These are phyloP conservation scores for Daboia siamensis DNA, from an alignment of 2,113 vertebrate genomes.

Conservation along the genomic window DNA sequence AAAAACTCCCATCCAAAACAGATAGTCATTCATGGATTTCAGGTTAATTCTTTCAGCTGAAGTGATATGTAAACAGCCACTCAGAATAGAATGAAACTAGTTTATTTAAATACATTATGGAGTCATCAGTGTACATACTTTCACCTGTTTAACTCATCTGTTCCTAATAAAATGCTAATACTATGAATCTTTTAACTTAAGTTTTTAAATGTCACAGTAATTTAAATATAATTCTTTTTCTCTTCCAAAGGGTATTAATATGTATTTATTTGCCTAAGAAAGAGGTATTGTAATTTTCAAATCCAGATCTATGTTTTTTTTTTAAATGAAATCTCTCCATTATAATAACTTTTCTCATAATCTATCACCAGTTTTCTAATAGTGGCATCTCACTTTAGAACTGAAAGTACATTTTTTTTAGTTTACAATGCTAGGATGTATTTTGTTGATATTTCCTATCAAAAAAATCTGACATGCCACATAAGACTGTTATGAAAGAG, in stretches of 20 bases:
- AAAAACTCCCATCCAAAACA: not conserved
- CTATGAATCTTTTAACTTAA: not conserved
- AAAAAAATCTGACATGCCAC: not conserved
- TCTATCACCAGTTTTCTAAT: not conserved
- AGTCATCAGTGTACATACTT: not conserved
- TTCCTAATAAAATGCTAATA: conserved; percentile 16
- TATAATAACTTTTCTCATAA: not conserved
- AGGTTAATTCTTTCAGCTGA: conserved; percentile 13
- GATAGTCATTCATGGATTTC: not conserved
- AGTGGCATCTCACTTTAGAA: not conserved
- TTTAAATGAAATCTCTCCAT: not conserved
- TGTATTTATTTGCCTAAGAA: not conserved
- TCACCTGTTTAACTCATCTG: not conserved
- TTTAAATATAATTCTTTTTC: not conserved
- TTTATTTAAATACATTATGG: conserved; percentile 2
- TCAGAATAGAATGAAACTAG: not conserved
- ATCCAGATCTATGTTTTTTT: not conserved
- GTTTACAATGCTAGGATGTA: not conserved
- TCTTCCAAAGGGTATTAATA: not conserved
- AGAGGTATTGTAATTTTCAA: conserved; percentile 1
- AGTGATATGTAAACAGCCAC: conserved; percentile 32
- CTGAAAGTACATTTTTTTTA: not conserved
- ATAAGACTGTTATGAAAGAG: not conserved
- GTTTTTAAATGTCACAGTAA: not conserved
- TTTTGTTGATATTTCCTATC: not conserved